A percentile compares a stretch with the other conserved stretches of the same genome.
Evolutionary conservation across 2,797 vertebrate genomes (phyloP).

Genomic region (Heteromormyrus szaboi): DNA sequence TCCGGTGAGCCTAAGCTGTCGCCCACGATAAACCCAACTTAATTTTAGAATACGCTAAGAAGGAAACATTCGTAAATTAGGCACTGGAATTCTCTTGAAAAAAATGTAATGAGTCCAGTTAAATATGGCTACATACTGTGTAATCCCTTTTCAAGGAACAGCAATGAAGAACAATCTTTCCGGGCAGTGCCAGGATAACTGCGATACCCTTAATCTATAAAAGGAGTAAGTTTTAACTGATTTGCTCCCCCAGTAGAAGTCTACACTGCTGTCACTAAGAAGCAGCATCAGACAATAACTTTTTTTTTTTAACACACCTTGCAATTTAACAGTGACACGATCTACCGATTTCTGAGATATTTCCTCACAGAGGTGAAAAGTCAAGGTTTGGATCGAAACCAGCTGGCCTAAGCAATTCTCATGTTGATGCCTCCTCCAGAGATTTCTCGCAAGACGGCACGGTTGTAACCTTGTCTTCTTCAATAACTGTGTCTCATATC

Average conservation of each 20-base stretch:
- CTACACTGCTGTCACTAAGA: constrained; percentile 10
- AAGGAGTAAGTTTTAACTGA: neutral
- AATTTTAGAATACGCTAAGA: neutral
- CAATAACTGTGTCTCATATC: constrained; percentile 13
- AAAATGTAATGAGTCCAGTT: neutral
- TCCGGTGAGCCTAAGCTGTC: neutral
- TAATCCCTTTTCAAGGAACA: neutral
- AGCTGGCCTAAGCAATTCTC: constrained; percentile 22
- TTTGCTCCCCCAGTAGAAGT: neutral
- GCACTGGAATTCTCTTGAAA: neutral
- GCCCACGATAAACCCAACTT: neutral
- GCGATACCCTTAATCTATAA: neutral
- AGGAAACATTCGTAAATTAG: constrained; percentile 3
- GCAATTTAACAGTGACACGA: constrained; percentile 12
- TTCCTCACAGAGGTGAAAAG: neutral
- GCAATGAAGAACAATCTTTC: neutral
- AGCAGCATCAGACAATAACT: constrained; percentile 15
- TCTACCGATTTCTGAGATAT: neutral
- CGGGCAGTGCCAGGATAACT: neutral
- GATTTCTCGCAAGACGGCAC: neutral
- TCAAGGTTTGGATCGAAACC: constrained; percentile 3
- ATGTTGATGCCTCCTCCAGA: neutral
- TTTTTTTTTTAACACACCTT: neutral
- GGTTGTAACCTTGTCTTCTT: constrained; percentile 22
- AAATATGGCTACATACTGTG: neutral